Evolutionary conservation across 1,140 invertebrate species (phyloP).

Genomic region (Eriocheir sinensis): DNA sequence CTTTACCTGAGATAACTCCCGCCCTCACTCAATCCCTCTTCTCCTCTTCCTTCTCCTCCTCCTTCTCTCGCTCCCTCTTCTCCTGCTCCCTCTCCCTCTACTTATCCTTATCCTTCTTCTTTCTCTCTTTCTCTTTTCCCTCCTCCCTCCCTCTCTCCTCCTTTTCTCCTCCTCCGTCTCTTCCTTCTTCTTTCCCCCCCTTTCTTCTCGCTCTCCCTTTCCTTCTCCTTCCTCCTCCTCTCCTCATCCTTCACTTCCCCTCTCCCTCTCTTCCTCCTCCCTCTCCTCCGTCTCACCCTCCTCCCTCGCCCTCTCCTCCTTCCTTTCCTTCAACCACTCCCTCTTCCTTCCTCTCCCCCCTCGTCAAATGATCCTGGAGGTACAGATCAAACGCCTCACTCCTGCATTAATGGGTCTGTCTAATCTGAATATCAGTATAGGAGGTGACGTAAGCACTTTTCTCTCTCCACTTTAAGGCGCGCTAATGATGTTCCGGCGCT

Average conservation of each 20-base stretch:
- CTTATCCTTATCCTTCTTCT: not conserved
- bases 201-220: not conserved
- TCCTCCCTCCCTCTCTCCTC: not conserved
- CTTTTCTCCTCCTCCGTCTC: not conserved
- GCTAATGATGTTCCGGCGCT: not conserved
- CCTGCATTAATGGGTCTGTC: not conserved
- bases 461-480: not conserved
- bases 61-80: not conserved
- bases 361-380: not conserved
- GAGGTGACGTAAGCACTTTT: not conserved
- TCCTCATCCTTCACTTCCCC: not conserved
- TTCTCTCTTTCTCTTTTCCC: not conserved
- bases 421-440: not conserved
- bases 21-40: not conserved
- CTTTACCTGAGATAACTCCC: no score
- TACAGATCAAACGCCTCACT: not conserved
- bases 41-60: not conserved
- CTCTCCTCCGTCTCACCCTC: not conserved
- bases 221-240: not conserved
- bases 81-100: not conserved
- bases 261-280: not conserved
- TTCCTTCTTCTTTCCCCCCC: not conserved
- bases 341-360: conserved; percentile 19
- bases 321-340: not conserved
- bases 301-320: no score